Percentiles rank a stretch among this genome's conserved stretches.
Conservation (phyloP, 2,797 vertebrate species). For the Lates japonicus region DNA sequence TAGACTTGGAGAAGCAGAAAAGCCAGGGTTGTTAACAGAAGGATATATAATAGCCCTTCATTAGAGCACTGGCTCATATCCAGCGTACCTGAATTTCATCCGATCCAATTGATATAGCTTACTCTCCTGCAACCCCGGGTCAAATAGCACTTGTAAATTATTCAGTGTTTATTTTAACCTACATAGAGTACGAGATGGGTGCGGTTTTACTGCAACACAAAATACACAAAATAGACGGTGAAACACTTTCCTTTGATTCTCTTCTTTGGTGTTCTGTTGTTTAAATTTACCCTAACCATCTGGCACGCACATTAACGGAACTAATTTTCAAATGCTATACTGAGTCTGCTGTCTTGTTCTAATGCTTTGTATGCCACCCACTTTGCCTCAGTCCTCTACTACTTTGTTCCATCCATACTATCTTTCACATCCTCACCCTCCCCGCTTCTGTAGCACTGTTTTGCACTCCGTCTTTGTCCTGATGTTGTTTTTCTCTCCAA, state of each 20-base stretch:
- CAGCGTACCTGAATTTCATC: constrained; percentile 39
- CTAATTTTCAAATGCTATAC: constrained; percentile 29
- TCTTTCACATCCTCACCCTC: constrained; percentile 8
- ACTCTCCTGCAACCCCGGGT: constrained; percentile 34
- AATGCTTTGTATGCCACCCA: constrained; percentile 16
- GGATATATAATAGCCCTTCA: constrained; percentile 61
- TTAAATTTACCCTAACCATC: constrained; percentile 50
- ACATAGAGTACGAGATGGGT: constrained; percentile 1
- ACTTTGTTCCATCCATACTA: constrained; percentile 20
- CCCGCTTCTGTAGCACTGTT: constrained; percentile 21
- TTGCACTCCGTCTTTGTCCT: constrained; percentile 14
- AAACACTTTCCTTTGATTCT: constrained; percentile 32
- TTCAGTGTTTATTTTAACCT: constrained; percentile 56
- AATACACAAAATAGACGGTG: not conserved
- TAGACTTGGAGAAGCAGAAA: constrained; percentile 51
- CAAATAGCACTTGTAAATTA: constrained; percentile 44
- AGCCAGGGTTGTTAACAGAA: constrained; percentile 51
- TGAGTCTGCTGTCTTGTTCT: constrained; percentile 6
- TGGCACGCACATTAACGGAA: constrained; percentile 41
- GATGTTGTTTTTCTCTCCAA: constrained; percentile 32
- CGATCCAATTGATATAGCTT: constrained; percentile 20
- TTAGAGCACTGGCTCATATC: constrained; percentile 41
- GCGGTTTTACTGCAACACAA: constrained; percentile 10
- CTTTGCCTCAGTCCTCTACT: constrained; percentile 32
- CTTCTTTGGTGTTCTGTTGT: constrained; percentile 10